Evolutionary conservation across 2,888 invertebrate genomes (phyloP), one percentile per base, ranked within the genome.

Genomic region (Xylophagus ater): DNA sequence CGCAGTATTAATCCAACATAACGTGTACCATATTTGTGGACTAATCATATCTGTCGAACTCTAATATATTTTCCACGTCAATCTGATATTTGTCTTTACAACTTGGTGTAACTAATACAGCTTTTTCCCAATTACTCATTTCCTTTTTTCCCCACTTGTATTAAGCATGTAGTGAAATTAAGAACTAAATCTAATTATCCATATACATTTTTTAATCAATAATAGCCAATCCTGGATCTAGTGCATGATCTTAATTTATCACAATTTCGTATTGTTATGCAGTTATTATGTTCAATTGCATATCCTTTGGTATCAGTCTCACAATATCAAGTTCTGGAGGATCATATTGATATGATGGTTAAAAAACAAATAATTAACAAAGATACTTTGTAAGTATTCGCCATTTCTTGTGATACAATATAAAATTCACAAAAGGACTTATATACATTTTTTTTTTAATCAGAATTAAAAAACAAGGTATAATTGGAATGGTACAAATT

Each of bases 281-380:
- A 86, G 55, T 68, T 89, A 47, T 60, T 92, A 4, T 84, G 86
- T 55, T 72, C 72, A 13, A 68, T 87, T 28, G 82, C 82, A 18
- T 89, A 62, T 62, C 70, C 65, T n/a, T 58, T 54, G 48, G 61
- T 59, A 31, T 63, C 54, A 8, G 46, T 59, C 18, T 54, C 63
- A 24, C 67, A 69, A 19, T 72, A 85, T 37, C 73, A 78, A 54
- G 81, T 85, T 53, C 69, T 86, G 25, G 76, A 81, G 58, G 82
- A 85, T 65, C 87, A 89, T 56, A 71, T 92, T 36, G 78, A 81
- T 54, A 89, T 90, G 69, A 66, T 88, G 13, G 74, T 89, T n/a
- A 74, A 80, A 48, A 92, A 92, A 59, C 84, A 88, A 60, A 65
- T 90, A 24, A 74, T 79, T 3, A 78, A 74, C 56, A 71, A 74